Base-by-base conservation (phyloP, 2,888 invertebrate species). In the Dione juno region DNA sequence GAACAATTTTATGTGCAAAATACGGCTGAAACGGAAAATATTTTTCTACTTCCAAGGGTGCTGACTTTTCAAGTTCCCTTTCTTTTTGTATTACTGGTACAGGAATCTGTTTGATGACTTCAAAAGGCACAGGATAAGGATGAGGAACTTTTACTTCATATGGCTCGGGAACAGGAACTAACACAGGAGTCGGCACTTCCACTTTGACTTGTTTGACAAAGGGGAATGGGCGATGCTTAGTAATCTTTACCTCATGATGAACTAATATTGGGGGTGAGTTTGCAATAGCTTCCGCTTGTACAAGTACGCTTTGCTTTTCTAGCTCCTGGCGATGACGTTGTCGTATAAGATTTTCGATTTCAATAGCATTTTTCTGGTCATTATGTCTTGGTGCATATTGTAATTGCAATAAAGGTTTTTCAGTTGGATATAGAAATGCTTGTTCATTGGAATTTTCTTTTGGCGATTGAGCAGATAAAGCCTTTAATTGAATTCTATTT, bases 331-430 rank as follows among this genome's bases (percentile, higher is more conserved):
- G 66, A 28, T 82, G 82, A 66, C 78, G 77, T 16, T 76, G 77
- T 10, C 75, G 75, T 16, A 78, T 61, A 21, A 86, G 75, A n/a
- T 82, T 84, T 70, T 86, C 84, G 9, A 88, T 76, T 74, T 85
- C 86, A 66, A 78, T 79, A 0, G 80, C 82, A 28, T 81, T 81
- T 71, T 82, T 85, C 54, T 80, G 81, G 13, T 81, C 80, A 58
- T 84, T 86, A 74, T 88, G 84, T 72, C 86, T 84, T 0, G 84
- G 72, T 69, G 86, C 76, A 72, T 86, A 76, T 84, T 88, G 81
- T 3, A 84, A 67, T 48, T 82, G 79, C 40, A 65, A 21, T 13
- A 76, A 74, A 11, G 75, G 74, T 21, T 74, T 73, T 59, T 76
- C 73, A 40, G 57, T n/a, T 16, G 37, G 61, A 45, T 16, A 13